Base-by-base conservation (phyloP, 2,797 vertebrate genomes). In the Semotilus atromaculatus region DNA sequence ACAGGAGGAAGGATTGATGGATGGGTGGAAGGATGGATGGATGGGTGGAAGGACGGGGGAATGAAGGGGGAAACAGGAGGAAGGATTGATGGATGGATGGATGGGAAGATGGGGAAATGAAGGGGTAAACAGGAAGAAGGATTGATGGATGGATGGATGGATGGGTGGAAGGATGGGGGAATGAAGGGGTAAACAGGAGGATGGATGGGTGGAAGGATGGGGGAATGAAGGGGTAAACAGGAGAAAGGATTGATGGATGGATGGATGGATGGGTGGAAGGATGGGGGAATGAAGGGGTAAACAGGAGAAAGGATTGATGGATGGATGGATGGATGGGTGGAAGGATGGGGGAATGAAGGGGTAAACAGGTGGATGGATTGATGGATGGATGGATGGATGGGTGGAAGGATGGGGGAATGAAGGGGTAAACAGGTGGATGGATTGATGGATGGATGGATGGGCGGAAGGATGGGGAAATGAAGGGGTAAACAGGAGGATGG, bases 81-180 rank as follows among this genome's bases (percentile, higher is more conserved):
- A 55, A 0, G 1, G 7, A 23, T 10, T 9, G 40, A 40, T 36
- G 2, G 53, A 70, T 11, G 2, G 4, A 10, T 2, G 34, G 10
- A 40, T 6, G 19, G 1, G 5, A 14, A 23, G 40, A 66, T 34
- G 1, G 21, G 23, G 6, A 0, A 9, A 38, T 23, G 5, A 7
- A n/a, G 23, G 11, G 36, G 0, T 14, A 23, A 68, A 13, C 1
- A 1, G 2, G 66, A 5, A 2, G 0, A 23, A 1, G 1, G 38
- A 5, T 66, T 16, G 14, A 66, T 21, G 18, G n/a, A 31, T 11
- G 19, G 4, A 31, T 34, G 34, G 10, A n/a, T 4, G 23, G 10
- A 55, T n/a, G 9, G 11, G 4, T 45, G 29, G 45, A 31, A 1
- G 31, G 18, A 11, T 36, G 7, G 1, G 1, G 0, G 0, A 36